A percentile compares a stretch with the other conserved stretches of the same genome.
These are phyloP conservation scores for Pollenia angustigena DNA, from an alignment of 2,888 invertebrate genomes.

Conservation along the genomic window DNA sequence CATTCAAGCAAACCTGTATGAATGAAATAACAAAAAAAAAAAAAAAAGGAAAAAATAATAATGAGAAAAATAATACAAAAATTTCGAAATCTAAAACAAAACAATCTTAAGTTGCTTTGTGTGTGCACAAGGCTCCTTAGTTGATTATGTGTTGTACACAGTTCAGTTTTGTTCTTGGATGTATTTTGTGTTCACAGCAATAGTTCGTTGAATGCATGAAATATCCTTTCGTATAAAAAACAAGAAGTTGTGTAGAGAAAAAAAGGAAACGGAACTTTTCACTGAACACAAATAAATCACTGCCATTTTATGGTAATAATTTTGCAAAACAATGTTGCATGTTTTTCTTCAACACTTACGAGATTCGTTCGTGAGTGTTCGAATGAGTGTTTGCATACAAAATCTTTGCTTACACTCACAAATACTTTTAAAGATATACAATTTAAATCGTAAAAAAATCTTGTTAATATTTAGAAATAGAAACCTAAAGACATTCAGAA, in stretches of 20 bases:
- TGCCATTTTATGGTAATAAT: conserved; percentile 77
- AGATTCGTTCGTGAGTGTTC: neutral
- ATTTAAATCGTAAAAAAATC: neutral
- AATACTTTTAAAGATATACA: neutral
- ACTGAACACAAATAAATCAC: conserved; percentile 77
- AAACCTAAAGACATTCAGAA: conserved; percentile 7
- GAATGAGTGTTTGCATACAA: conserved; percentile 12
- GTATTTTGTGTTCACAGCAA: conserved; percentile 49
- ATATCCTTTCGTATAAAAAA: conserved; percentile 59
- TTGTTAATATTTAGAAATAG: conserved; percentile 1
- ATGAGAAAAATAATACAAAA: conserved; percentile 33
- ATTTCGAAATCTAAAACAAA: conserved; percentile 51
- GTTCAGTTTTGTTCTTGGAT: conserved; percentile 10
- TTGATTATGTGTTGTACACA: neutral
- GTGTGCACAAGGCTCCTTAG: neutral
- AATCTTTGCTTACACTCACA: conserved; percentile 14
- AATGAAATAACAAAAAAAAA: conserved; percentile 7
- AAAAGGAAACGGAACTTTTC: conserved; percentile 76
- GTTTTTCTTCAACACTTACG: conserved; percentile 67
- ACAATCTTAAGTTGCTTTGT: conserved; percentile 37
- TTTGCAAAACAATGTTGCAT: conserved; percentile 76
- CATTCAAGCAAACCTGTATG: conserved; percentile 60
- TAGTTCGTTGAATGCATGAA: conserved; percentile 57
- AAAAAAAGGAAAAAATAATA: neutral
- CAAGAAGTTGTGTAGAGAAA: conserved; percentile 52